phyloP scores from a whole-genome alignment of 2,113 vertebrate genomes.

The Upupa epops region DNA sequence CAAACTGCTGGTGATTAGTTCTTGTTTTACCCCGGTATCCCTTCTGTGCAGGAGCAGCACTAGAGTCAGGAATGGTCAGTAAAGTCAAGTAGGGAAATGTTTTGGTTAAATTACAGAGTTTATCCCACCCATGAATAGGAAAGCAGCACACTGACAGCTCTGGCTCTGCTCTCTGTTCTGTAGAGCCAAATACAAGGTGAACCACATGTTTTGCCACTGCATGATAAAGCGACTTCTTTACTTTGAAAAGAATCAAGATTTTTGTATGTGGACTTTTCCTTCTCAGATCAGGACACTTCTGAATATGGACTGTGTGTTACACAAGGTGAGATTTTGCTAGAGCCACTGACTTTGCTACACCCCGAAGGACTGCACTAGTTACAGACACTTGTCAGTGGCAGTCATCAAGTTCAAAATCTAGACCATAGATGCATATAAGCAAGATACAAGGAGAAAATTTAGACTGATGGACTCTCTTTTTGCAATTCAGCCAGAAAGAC shows the following conservation, averaged over 20 bases:
- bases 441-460: background rate
- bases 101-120: background rate
- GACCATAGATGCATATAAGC: background rate
- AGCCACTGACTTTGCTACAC: background rate
- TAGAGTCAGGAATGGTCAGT: background rate
- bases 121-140: background rate
- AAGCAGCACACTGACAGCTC: background rate
- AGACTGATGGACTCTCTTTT: background rate
- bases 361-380: background rate
- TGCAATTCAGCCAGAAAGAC: slow-evolving; percentile 1
- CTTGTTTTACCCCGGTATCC: background rate
- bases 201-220: background rate
- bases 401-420: background rate
- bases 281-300: background rate
- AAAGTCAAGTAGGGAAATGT: background rate
- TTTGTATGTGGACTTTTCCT: background rate
- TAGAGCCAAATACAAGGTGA: background rate
- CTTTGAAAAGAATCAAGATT: background rate
- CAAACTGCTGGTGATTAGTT: slow-evolving; percentile 4
- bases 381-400: background rate
- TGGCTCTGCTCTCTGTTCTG: background rate
- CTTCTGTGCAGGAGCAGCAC: slow-evolving; percentile 1
- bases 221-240: background rate
- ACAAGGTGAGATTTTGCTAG: background rate
- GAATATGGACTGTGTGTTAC: rapidly evolving